These are phyloP conservation scores for Eilema griseolum DNA, from an alignment of 2,888 invertebrate genomes.

Conservation along the genomic window DNA sequence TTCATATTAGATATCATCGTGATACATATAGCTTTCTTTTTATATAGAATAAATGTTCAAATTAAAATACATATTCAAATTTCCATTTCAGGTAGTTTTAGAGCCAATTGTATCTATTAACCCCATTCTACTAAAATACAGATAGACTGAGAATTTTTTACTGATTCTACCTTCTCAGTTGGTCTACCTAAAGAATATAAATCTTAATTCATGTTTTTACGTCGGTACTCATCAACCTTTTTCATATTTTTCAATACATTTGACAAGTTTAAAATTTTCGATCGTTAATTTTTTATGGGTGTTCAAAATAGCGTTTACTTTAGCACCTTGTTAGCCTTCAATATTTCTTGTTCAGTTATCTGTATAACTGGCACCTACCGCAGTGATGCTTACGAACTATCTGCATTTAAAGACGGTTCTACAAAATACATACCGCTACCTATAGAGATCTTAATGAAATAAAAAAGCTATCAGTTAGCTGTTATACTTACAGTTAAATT, in stretches of 20 bases:
- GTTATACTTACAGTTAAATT: neutral
- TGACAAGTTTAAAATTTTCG: slow-evolving; percentile 64
- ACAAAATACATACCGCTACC: neutral
- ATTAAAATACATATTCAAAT: neutral
- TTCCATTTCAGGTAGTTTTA: neutral
- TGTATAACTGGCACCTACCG: slow-evolving; percentile 73
- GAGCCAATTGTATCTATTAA: neutral
- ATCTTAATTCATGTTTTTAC: slow-evolving; percentile 34
- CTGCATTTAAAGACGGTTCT: slow-evolving; percentile 30
- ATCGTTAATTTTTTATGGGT: slow-evolving; percentile 73
- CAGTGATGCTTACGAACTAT: slow-evolving; percentile 59
- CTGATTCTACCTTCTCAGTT: neutral
- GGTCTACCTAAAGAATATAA: neutral
- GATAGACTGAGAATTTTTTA: no score
- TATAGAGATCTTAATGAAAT: neutral
- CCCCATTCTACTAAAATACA: neutral
- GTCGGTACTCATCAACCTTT: slow-evolving; percentile 37
- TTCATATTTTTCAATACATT: slow-evolving; percentile 58
- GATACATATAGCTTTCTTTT: neutral
- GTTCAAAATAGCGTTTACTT: slow-evolving; percentile 78
- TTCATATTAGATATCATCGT: neutral
- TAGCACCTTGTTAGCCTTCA: slow-evolving; percentile 83
- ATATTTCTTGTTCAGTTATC: slow-evolving; percentile 64
- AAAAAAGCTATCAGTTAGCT: neutral
- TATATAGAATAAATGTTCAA: neutral